Base-by-base conservation (phyloP, 2,797 vertebrate species). In the Sus cebifrons region DNA sequence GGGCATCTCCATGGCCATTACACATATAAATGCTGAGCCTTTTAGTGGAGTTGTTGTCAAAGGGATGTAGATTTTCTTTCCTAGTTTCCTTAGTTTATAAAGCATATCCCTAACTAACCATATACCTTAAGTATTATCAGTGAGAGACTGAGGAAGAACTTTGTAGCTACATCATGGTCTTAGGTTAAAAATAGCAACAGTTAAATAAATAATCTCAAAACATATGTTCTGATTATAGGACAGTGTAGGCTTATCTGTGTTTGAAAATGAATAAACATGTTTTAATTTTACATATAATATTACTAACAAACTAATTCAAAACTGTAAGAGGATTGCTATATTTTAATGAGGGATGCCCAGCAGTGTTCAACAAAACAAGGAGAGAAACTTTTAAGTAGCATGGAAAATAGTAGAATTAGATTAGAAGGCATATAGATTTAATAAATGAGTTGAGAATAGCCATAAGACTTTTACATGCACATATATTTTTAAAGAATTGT, bases 131-230 rank as follows among this genome's bases (percentile, higher is more conserved):
- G 8, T 89, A 6, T 64, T 82, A 29, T 27, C 0, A 16, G 18
- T 56, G 52, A 74, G n/a, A 87, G 23, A 54, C 21, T 20, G 20
- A 81, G 4, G n/a, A 81, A 70, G 14, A 20, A 91, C 65, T 93
- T 0, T 81, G 21, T 75, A 67, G 49, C 40, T 93, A 3, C 17
- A n/a, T 44, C 36, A 32, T 16, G 18, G 16, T 2, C 13, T 91
- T 78, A 54, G 67, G 40, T 56, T 58, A 71, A 74, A 75, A 81
- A 77, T 13, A 36, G 36, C 11, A 56, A 81, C 32, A 77, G 64
- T 40, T 75, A 92, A 78, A 84, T 65, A 68, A 78, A 67, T 29
- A 54, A 17, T 89, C 73, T 85, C 27, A 65, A 89, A 84, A 85
- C 20, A 11, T 29, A 44, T 67, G 12, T 70, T 40, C 49, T 36